Conservation (phyloP, 2,888 invertebrate genomes). For the Calliopum simillimum region DNA sequence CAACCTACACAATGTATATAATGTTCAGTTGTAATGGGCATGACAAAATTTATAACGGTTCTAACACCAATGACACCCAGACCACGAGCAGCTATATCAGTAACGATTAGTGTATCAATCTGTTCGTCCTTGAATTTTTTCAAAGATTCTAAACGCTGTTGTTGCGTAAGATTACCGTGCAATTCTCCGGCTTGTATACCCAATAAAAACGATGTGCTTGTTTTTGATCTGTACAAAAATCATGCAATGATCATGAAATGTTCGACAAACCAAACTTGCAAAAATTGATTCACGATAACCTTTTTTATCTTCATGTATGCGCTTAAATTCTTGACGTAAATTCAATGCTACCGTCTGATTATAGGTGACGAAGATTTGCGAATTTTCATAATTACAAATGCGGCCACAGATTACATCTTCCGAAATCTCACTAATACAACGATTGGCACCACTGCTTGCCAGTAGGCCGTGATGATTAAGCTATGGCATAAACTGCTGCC, state of each 20-base stretch:
- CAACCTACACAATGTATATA: conserved; percentile 96
- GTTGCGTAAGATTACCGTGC: conserved; percentile 96
- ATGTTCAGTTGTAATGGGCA: conserved; percentile 94
- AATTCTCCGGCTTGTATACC: conserved; percentile 90
- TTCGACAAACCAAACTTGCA: conserved; percentile 84
- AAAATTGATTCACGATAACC: conserved; percentile 92
- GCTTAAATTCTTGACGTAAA: conserved; percentile 94
- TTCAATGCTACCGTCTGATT: conserved; percentile 96
- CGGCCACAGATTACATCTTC: no score
- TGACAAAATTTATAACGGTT: conserved; percentile 95
- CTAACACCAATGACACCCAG: conserved; percentile 97
- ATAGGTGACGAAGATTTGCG: conserved; percentile 95
- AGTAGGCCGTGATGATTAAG: no score
- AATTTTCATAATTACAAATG: no score
- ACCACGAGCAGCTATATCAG: conserved; percentile 92
- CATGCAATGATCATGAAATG: conserved; percentile 91
- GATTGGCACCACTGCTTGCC: no score
- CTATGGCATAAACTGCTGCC: no score
- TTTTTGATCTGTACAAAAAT: conserved; percentile 97
- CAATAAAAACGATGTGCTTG: conserved; percentile 92
- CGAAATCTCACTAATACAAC: no score
- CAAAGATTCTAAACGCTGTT: conserved; percentile 90
- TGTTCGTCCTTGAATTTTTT: conserved; percentile 88
- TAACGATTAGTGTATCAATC: conserved; percentile 90
- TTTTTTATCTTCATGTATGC: conserved; percentile 90